A percentile compares a stretch with the other conserved stretches of the same genome.
These are phyloP conservation scores for Scaptomyza parva DNA, from an alignment of 2,888 invertebrate species.

Conservation along the genomic window DNA sequence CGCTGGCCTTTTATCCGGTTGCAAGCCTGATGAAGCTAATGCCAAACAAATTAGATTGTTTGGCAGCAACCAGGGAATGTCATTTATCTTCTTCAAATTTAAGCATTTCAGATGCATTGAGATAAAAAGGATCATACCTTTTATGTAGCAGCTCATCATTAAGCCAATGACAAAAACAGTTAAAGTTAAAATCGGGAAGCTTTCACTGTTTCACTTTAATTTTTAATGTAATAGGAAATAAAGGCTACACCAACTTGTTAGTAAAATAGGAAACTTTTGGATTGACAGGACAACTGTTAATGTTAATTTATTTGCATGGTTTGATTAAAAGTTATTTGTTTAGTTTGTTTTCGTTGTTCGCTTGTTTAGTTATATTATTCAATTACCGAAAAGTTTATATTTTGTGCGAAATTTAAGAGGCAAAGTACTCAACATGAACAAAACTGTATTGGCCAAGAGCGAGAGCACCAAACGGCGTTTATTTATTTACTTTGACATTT, in stretches of 20 bases:
- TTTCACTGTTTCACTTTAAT: background rate
- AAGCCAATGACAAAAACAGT: background rate
- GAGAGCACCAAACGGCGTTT: constrained; percentile 41
- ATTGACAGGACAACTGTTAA: background rate
- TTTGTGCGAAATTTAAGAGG: constrained; percentile 34
- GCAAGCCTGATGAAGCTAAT: constrained; percentile 51
- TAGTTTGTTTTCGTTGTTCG: no score
- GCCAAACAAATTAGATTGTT: constrained; percentile 64
- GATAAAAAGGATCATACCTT: constrained; percentile 37
- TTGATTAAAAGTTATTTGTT: constrained; percentile 59
- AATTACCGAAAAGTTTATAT: constrained; percentile 59
- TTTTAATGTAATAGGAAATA: no score
- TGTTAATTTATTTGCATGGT: constrained; percentile 52
- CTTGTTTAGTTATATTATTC: constrained; percentile 59
- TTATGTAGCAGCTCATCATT: constrained; percentile 7
- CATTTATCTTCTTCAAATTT: constrained; percentile 74
- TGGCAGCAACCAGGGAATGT: constrained; percentile 44
- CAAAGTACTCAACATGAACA: constrained; percentile 38
- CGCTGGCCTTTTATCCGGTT: constrained; percentile 12
- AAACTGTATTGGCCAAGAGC: constrained; percentile 35
- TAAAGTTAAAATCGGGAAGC: background rate
- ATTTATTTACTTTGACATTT: constrained; percentile 73
- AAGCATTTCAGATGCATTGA: constrained; percentile 47
- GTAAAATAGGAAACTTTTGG: background rate
- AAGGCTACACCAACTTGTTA: no score